Conservation (phyloP, 2,113 vertebrate species). For the Pteropus alecto region DNA sequence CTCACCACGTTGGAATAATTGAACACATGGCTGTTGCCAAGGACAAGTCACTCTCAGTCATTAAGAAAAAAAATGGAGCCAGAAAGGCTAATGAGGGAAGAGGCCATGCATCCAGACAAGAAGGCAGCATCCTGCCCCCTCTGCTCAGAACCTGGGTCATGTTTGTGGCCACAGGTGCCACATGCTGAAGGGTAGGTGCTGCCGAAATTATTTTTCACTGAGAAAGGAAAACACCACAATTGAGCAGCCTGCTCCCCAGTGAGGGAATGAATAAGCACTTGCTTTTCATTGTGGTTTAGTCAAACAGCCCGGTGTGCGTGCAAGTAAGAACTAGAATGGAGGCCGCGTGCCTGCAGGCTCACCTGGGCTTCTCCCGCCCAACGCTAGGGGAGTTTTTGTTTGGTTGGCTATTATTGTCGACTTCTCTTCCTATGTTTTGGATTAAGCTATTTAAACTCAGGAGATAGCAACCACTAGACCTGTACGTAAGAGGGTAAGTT, state of each 20-base stretch:
- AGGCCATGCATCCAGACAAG: background rate
- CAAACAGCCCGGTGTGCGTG: background rate
- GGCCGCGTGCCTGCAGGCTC: background rate
- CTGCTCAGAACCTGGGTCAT: background rate
- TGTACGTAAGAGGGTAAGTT: background rate
- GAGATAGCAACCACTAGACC: background rate
- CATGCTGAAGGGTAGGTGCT: background rate
- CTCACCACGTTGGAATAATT: background rate
- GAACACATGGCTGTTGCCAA: conserved; percentile 24
- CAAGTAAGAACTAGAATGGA: rapidly evolving
- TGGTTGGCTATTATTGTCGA: background rate
- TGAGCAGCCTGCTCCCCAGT: background rate
- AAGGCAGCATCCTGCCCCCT: rapidly evolving
- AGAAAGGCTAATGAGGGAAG: background rate
- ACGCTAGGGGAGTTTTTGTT: background rate
- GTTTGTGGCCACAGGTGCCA: background rate
- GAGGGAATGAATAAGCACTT: background rate
- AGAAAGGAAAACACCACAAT: background rate
- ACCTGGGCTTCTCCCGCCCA: background rate
- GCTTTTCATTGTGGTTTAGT: background rate
- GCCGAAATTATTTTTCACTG: background rate
- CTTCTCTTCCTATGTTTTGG: background rate
- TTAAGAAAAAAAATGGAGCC: background rate
- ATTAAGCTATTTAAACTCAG: background rate
- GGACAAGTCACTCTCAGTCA: background rate